Evolutionary conservation across 2,797 vertebrate species (phyloP).

Genomic region (Sebastes kiyomatsui): DNA sequence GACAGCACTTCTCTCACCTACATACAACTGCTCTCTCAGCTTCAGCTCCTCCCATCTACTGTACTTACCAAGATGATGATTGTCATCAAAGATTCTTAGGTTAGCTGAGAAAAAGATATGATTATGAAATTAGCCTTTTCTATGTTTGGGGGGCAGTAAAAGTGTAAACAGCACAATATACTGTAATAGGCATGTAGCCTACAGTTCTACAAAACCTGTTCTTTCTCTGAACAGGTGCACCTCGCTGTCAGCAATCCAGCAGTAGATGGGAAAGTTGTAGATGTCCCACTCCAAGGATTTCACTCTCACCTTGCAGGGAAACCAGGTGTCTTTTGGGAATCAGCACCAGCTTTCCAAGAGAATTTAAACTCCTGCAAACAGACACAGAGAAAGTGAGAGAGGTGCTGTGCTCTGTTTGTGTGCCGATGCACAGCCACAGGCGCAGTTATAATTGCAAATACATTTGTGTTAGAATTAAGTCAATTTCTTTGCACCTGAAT

Average conservation of each 20-base stretch:
- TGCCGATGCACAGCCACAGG: background rate
- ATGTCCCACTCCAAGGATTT: slow-evolving; percentile 22
- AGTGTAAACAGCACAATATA: background rate
- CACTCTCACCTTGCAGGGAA: slow-evolving; percentile 21
- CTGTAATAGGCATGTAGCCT: background rate
- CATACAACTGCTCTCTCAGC: background rate
- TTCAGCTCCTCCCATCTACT: slow-evolving; percentile 22
- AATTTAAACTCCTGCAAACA: slow-evolving; percentile 5
- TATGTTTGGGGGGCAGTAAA: background rate
- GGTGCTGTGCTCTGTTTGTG: background rate
- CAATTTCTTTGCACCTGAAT: background rate
- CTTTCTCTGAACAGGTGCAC: slow-evolving; percentile 31
- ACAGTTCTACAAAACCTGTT: slow-evolving; percentile 6
- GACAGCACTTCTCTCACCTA: background rate
- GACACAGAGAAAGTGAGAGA: background rate
- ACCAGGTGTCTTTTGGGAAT: slow-evolving; percentile 39
- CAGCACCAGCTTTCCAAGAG: slow-evolving; percentile 22
- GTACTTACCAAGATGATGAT: slow-evolving; percentile 12
- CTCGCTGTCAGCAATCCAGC: slow-evolving; percentile 15
- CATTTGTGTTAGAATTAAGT: background rate
- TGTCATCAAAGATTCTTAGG: slow-evolving; percentile 12
- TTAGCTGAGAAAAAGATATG: slow-evolving; percentile 1
- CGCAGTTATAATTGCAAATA: background rate
- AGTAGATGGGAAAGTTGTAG: slow-evolving; percentile 27
- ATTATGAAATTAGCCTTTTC: background rate